Base-by-base conservation (phyloP, 2,797 vertebrate genomes). In the Enteromius viviparus region DNA sequence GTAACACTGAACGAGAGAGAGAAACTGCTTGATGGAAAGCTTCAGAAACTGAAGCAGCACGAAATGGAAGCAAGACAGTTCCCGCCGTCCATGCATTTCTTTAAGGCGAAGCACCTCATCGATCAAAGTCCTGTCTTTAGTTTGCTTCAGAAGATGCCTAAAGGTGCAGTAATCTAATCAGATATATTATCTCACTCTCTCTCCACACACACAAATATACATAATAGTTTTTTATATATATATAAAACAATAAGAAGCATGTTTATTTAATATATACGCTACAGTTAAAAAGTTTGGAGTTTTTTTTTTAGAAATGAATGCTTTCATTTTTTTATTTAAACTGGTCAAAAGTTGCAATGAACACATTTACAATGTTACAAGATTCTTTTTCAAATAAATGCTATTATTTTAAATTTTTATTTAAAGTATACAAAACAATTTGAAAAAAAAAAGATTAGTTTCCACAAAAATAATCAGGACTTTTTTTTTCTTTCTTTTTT, bases 31-130 rank as follows among this genome's bases (percentile, higher is more conserved):
- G 95, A 94, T 10, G n/a, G 71, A 0, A 90, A 86, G 8, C 92
- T 99, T 0, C 76, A 90, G 8, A 84, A 83, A 4, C 89, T 97
- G 89, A 98, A 97, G 88, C 80, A 84, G 85, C 32, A 87, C 1
- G 97, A 98, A 86, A 62, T 94, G 7, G 76, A 0, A 0, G 51
- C 81, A 29, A 89, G 89, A 0, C 81, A 91, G 0, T 97, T 97
- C 76, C 96, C 95, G 23, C 97, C 97, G 0, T 94, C 95, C 84
- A 90, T 97, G 95, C 97, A 98, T 90, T 99, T 99, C 91, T 99
- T 98, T 87, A 92, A 81, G 84, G 97, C 96, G 10, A 95, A 94
- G 74, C 11, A 78, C 3, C 87, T 94, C 23, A 95, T 95, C 78
- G 89, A 90, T 64, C 60, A 55, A 21, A 93, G 92, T 62, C 90